Conservation (phyloP, 1,140 invertebrate species). For the Potamilus streckersoni region DNA sequence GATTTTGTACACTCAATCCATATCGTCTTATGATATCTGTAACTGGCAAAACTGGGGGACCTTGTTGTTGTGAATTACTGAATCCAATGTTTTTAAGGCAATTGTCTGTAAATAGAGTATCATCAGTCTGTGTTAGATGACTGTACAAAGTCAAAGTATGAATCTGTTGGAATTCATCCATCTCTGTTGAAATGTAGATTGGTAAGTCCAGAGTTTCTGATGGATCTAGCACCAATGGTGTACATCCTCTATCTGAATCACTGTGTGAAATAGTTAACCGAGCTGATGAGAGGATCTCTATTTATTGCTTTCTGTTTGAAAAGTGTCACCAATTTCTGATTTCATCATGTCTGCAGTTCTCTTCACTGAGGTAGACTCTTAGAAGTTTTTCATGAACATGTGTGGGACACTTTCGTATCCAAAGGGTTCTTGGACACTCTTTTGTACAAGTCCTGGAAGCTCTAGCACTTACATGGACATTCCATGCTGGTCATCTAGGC, state of each 20-base stretch:
- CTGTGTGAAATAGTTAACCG: not conserved
- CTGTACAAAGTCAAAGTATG: conserved; percentile 25
- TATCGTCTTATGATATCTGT: conserved; percentile 11
- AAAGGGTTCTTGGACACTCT: not conserved
- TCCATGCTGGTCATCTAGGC: conserved; percentile 84
- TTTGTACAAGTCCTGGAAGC: conserved; percentile 15
- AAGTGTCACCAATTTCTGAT: conserved; percentile 19
- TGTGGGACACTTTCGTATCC: conserved; percentile 13
- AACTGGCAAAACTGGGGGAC: conserved; percentile 26
- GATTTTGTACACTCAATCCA: not conserved
- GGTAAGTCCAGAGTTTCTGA: conserved; percentile 2
- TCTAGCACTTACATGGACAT: conserved; percentile 61
- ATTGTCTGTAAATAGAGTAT: conserved; percentile 19
- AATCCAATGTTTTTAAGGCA: conserved; percentile 27
- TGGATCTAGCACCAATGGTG: not conserved
- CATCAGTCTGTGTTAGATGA: conserved; percentile 13
- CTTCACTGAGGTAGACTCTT: not conserved
- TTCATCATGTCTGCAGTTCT: not conserved
- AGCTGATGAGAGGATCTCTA: no score
- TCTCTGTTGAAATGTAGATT: conserved; percentile 40
- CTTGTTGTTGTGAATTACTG: conserved; percentile 19
- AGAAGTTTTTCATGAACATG: not conserved
- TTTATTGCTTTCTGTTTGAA: conserved; percentile 23
- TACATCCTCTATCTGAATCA: not conserved
- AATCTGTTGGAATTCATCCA: conserved; percentile 34